A percentile compares a stretch with the other conserved stretches of the same genome.
Evolutionary conservation across 2,888 invertebrate genomes (phyloP).

Genomic region (Arrhopalites spinosus): DNA sequence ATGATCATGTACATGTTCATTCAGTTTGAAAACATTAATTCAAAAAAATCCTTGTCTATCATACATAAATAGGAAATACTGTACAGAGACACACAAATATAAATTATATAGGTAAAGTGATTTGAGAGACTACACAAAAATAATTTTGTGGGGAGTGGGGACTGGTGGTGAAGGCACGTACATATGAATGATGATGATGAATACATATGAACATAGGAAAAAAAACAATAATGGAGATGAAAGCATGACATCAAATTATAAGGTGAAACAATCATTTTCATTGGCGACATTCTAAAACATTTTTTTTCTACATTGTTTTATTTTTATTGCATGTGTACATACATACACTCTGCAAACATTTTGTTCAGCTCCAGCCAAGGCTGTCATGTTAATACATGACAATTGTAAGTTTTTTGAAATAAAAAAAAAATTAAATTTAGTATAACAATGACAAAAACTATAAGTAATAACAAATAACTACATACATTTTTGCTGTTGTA

Average conservation of each 20-base stretch:
- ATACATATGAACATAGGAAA: not conserved
- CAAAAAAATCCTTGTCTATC: not conserved
- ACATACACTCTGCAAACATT: not conserved
- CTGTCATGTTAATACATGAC: not conserved
- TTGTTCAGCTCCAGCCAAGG: not conserved
- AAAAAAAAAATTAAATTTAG: no score
- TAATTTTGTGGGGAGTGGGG: no score
- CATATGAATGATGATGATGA: no score
- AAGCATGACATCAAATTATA: constrained; percentile 38
- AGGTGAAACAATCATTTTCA: constrained; percentile 37
- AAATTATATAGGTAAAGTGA: no score
- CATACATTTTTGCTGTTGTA: not conserved
- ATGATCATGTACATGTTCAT: not conserved
- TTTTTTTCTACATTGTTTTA: constrained; percentile 2
- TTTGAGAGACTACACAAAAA: no score
- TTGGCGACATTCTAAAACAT: constrained; percentile 16
- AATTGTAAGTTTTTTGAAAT: not conserved
- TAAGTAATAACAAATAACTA: no score
- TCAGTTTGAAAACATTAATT: not conserved
- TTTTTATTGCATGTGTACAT: not conserved
- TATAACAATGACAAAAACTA: no score
- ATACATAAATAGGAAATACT: not conserved
- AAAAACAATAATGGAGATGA: constrained; percentile 32
- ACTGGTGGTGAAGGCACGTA: no score
- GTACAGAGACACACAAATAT: no score